Base-by-base conservation (phyloP, 1,140 invertebrate species). In the Cydia strobilella region DNA sequence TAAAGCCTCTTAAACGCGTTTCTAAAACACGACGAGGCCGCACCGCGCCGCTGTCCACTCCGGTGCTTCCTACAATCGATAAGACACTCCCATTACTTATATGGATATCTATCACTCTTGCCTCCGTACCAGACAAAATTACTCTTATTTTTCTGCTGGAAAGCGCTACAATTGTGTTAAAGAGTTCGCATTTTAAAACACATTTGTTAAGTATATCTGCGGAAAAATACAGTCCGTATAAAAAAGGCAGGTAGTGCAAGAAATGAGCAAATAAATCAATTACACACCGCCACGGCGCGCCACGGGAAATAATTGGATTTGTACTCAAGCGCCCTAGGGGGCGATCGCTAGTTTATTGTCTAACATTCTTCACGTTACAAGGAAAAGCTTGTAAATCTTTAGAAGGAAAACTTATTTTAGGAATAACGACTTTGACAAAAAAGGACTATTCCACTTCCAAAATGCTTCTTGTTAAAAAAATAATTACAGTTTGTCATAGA, bases 211-310 rank as follows among this genome's bases (percentile, higher is more conserved):
- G 5, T 69, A 69, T 69, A 69, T 23, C 54, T n/a, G 54, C 54
- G 54, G 65, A 35, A 69, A 66, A 69, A 69, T 39, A 39, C 31
- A 35, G 31, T 54, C n/a, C 13, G 63, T 69, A 18, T 35, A 31
- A 25, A 35, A 35, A 35, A 39, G 15, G 23, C 63, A 65, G 65
- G 65, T 69, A 69, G 65, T 69, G 77, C 75, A 77, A 79, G 81
- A 86, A 86, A 84, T 85, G 86, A 85, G 81, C 84, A 89, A 86
- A 88, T 89, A 90, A 90, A 90, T 90, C 86, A 87, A 89, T 89
- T 88, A 84, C 83, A 82, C 81, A 82, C 80, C 79, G 79, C 76
- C 80, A 84, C 78, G 81, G 78, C 78, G 84, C 83, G 79, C 86
- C 83, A 78, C 82, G 77, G 82, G 83, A 82, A 85, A 88, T 88